Evolutionary conservation across 2,888 invertebrate genomes (phyloP).

Genomic region (Ochropleura leucogaster): DNA sequence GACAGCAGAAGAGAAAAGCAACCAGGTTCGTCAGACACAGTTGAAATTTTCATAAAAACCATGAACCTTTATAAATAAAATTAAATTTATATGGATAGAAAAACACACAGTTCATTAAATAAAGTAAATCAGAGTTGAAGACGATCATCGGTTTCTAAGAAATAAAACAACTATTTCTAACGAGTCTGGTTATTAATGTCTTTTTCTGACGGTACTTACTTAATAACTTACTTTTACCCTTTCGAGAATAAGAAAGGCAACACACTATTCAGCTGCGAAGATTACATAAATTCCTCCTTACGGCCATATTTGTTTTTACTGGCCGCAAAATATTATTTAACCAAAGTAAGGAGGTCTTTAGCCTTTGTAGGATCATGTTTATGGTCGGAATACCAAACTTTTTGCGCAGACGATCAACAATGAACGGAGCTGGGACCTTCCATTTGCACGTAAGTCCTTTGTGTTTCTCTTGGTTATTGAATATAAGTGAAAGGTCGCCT

Average conservation of each 20-base stretch:
- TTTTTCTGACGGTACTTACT: not conserved
- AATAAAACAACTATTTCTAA: too few relatives aligned
- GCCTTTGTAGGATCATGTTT: conserved; percentile 45
- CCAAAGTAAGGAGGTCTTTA: conserved; percentile 23
- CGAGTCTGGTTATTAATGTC: too few relatives aligned
- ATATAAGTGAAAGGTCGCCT: conserved; percentile 7
- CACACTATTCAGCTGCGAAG: conserved; percentile 46
- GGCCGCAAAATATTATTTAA: conserved; percentile 39
- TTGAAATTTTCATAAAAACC: too few relatives aligned
- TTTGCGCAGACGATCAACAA: conserved; percentile 52
- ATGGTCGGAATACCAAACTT: conserved; percentile 49
- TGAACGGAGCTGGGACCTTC: conserved; percentile 6
- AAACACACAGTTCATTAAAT: too few relatives aligned
- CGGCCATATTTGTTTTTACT: conserved; percentile 41
- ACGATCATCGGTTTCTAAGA: too few relatives aligned
- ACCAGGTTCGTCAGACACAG: too few relatives aligned
- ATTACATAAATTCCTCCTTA: conserved; percentile 53
- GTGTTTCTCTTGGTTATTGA: conserved; percentile 24
- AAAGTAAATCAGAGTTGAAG: too few relatives aligned
- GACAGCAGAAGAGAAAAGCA: not conserved
- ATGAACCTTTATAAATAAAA: too few relatives aligned
- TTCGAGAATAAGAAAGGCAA: conserved; percentile 9
- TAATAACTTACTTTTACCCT: conserved; percentile 26
- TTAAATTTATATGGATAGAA: too few relatives aligned
- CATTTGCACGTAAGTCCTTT: conserved; percentile 35